Conservation (phyloP, 2,113 vertebrate species). For the Pao palembangensis region DNA sequence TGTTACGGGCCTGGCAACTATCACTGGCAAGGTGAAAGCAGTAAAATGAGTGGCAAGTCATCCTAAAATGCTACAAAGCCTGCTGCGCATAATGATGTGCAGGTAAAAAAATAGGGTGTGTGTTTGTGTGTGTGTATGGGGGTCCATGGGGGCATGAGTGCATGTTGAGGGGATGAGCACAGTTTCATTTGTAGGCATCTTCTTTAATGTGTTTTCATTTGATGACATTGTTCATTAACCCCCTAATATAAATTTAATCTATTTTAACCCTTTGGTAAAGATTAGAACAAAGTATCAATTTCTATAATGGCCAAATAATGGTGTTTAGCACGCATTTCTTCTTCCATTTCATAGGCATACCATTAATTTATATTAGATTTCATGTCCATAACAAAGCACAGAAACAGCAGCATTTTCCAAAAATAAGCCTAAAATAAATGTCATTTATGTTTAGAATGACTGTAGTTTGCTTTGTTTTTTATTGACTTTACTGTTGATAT, state of each 20-base stretch:
- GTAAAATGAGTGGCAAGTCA: conserved; percentile 64
- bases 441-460: no score
- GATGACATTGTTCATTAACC: conserved; percentile 73
- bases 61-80: conserved; percentile 62
- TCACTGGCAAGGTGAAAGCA: conserved; percentile 55
- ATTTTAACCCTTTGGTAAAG: conserved; percentile 63
- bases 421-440: no score
- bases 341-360: conserved; percentile 34
- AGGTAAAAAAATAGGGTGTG: conserved; percentile 36
- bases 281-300: conserved; percentile 63
- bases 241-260: conserved; percentile 73
- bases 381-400: background rate
- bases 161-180: conserved; percentile 40
- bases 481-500: no score
- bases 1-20: conserved; percentile 54
- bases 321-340: conserved; percentile 45
- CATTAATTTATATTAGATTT: conserved; percentile 33
- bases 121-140: conserved; percentile 8
- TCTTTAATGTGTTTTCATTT: conserved; percentile 74
- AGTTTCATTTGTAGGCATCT: conserved; percentile 57
- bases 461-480: no score
- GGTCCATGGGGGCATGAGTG: conserved; percentile 18
- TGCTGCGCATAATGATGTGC: conserved; percentile 65
- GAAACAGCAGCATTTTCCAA: no score
- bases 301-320: conserved; percentile 65